Conservation (phyloP, 2,888 invertebrate species). For the Fabriciana adippe region DNA sequence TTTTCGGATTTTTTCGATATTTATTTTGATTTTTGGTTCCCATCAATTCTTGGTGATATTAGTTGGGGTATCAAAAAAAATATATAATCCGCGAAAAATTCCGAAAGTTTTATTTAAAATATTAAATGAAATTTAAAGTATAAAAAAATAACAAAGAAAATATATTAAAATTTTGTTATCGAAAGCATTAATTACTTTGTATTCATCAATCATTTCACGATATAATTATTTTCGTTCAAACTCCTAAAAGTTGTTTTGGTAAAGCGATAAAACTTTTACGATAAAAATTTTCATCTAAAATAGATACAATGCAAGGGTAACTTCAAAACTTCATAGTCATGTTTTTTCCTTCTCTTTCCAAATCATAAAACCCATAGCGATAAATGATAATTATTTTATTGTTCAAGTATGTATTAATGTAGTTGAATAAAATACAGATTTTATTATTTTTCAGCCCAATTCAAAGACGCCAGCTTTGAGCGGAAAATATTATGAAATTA, state of each 20-base stretch:
- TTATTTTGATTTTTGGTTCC: no score
- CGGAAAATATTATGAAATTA: constrained; percentile 12
- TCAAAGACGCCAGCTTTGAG: constrained; percentile 35
- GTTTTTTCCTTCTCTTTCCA: constrained; percentile 60
- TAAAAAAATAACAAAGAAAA: no score
- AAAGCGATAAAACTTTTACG: constrained; percentile 23
- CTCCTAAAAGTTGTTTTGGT: constrained; percentile 5
- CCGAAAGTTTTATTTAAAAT: no score
- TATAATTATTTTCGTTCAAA: constrained; percentile 7
- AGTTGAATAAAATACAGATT: constrained; percentile 72
- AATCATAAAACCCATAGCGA: constrained; percentile 73
- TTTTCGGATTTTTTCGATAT: no score
- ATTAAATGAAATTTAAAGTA: no score
- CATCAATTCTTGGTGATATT: no score
- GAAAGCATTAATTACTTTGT: not conserved
- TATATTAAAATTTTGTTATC: no score
- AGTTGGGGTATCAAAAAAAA: no score
- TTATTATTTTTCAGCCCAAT: constrained; percentile 50
- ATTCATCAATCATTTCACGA: constrained; percentile 15
- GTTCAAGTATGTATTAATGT: constrained; percentile 76
- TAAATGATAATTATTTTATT: constrained; percentile 82
- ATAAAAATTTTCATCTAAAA: constrained; percentile 19
- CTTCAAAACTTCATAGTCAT: constrained; percentile 48
- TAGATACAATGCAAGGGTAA: constrained; percentile 17
- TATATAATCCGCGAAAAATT: no score